Conservation (phyloP, 2,797 vertebrate genomes). For the Intellagama lesueurii region DNA sequence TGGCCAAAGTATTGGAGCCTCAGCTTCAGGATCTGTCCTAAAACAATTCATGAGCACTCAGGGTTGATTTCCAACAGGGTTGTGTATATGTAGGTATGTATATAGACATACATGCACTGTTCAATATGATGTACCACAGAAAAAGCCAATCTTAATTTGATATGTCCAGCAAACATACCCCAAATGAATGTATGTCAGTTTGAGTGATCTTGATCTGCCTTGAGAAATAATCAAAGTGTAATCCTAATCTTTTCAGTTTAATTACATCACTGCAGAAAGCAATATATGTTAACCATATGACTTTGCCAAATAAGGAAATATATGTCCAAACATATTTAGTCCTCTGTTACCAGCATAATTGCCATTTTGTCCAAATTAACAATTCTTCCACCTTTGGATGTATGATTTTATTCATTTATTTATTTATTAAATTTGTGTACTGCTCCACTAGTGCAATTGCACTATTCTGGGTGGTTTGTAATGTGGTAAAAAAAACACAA, state of each 20-base stretch:
- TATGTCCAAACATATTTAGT: not conserved
- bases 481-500: no score
- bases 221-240: not conserved
- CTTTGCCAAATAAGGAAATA: not conserved
- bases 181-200: not conserved
- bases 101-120: not conserved
- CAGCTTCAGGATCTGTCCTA: no score
- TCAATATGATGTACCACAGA: not conserved
- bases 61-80: no score
- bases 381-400: not conserved
- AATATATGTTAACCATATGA: not conserved
- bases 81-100: not conserved
- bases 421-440: no score
- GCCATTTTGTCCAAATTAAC: not conserved
- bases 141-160: not conserved
- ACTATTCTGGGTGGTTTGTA: no score
- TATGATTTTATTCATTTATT: no score
- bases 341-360: not conserved
- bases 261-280: not conserved
- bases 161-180: not conserved
- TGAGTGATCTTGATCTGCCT: not conserved
- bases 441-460: no score
- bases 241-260: not conserved
- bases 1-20: no score
- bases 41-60: no score